Percentiles rank a stretch among this genome's conserved stretches.
Evolutionary conservation across 2,113 vertebrate genomes (phyloP).

Genomic region (Pristiophorus japonicus): DNA sequence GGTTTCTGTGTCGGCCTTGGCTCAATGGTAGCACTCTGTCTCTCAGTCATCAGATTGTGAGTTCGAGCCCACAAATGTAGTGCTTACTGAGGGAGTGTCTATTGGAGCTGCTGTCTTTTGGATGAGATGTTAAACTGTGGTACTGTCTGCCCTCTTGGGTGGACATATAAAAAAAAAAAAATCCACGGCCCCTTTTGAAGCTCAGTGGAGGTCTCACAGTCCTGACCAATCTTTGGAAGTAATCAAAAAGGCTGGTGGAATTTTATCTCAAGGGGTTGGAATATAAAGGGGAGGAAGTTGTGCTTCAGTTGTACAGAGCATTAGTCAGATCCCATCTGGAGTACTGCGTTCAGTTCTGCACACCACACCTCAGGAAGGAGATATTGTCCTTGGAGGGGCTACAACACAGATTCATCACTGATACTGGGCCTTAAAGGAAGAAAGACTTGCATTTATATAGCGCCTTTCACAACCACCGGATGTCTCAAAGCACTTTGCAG

Average conservation of each 20-base stretch:
- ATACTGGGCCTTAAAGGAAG: background rate
- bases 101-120: background rate
- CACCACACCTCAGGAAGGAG: background rate
- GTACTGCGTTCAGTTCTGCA: background rate
- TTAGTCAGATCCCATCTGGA: background rate
- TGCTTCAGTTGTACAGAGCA: background rate
- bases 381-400: background rate
- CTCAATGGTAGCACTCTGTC: background rate
- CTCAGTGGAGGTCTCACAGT: background rate
- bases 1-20: background rate
- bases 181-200: background rate
- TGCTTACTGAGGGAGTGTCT: background rate
- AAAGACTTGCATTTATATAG: no score
- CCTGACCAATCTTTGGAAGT: background rate
- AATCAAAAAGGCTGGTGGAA: background rate
- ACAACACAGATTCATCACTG: background rate
- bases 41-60: background rate
- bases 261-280: background rate
- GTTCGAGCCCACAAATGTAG: background rate
- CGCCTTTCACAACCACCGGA: no score
- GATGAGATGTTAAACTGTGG: background rate
- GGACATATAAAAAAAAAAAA: background rate
- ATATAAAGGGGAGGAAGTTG: background rate
- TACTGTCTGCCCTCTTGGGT: background rate
- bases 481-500: no score